phyloP scores from a whole-genome alignment of 2,797 vertebrate genomes.

The Spinibarbus caldwelli region DNA sequence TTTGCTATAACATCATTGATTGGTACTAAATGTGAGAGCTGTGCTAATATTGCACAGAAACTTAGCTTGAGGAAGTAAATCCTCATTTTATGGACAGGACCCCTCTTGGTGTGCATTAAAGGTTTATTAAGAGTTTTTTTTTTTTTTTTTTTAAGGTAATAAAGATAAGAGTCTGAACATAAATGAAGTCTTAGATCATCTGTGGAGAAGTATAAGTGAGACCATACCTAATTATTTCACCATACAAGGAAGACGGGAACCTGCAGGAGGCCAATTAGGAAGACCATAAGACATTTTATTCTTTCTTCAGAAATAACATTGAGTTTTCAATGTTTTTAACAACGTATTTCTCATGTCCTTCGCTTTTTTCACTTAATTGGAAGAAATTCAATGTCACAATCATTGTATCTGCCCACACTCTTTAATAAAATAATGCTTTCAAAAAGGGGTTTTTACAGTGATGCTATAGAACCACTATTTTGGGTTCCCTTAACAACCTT shows the following conservation, averaged over 20 bases:
- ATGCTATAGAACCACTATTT: background rate
- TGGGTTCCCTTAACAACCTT: background rate
- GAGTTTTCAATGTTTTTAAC: background rate
- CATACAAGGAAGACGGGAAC: conserved; percentile 32
- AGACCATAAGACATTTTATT: background rate
- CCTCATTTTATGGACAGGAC: conserved; percentile 21
- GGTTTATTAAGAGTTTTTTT: conserved; percentile 45
- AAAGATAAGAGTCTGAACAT: conserved; percentile 30
- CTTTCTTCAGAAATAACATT: conserved; percentile 35
- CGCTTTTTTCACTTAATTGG: background rate
- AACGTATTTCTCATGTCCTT: background rate
- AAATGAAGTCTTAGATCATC: conserved; percentile 47
- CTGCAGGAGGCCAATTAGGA: conserved; percentile 53
- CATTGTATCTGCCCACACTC: background rate
- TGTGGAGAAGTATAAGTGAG: conserved; percentile 49
- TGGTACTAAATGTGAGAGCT: conserved; percentile 21
- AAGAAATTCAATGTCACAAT: background rate
- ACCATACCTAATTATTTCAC: conserved; percentile 55
- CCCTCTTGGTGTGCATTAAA: conserved; percentile 41
- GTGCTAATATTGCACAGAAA: conserved; percentile 9
- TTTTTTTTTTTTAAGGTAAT: conserved; percentile 4
- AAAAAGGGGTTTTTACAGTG: background rate
- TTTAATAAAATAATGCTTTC: background rate
- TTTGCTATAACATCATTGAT: conserved; percentile 21
- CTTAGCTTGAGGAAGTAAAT: too few relatives aligned